Conservation (phyloP, 1,140 invertebrate species). For the Cepaea nemoralis region DNA sequence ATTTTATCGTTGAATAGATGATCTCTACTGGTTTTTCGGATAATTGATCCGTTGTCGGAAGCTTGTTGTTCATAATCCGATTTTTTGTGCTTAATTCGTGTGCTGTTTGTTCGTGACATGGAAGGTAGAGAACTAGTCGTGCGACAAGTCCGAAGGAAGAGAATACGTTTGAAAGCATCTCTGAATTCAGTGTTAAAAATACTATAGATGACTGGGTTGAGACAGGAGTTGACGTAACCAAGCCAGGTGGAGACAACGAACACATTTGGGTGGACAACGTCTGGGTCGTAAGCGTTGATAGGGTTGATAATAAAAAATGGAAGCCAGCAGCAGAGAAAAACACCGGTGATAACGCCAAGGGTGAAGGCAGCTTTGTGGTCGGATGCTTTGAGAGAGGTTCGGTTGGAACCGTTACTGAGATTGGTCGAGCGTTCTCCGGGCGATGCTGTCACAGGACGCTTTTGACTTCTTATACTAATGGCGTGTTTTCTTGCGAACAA, state of each 20-base stretch:
- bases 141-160: conserved; percentile 75
- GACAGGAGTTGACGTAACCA: conserved; percentile 96
- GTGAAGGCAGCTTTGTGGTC: conserved; percentile 97
- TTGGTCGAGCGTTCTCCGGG: background rate
- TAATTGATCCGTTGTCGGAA: conserved; percentile 4
- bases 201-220: conserved; percentile 81
- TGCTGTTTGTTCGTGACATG: background rate
- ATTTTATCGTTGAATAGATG: conserved; percentile 7
- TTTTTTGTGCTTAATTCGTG: background rate
- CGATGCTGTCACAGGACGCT: conserved; percentile 43
- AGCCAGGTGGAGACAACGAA: conserved; percentile 96
- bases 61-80: background rate
- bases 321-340: conserved; percentile 94
- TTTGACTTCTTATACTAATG: conserved; percentile 83
- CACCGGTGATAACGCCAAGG: conserved; percentile 90
- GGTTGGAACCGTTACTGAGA: background rate
- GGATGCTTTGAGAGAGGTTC: conserved; percentile 74
- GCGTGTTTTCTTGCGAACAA: conserved; percentile 97
- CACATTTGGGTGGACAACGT: conserved; percentile 79
- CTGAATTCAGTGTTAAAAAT: conserved; percentile 70
- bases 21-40: conserved; percentile 2
- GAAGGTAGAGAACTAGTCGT: background rate
- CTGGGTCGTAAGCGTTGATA: conserved; percentile 79
- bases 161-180: conserved; percentile 80
- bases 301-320: conserved; percentile 96